phyloP scores from a whole-genome alignment of 2,797 vertebrate species.

The Otolemur crassicaudatus region DNA sequence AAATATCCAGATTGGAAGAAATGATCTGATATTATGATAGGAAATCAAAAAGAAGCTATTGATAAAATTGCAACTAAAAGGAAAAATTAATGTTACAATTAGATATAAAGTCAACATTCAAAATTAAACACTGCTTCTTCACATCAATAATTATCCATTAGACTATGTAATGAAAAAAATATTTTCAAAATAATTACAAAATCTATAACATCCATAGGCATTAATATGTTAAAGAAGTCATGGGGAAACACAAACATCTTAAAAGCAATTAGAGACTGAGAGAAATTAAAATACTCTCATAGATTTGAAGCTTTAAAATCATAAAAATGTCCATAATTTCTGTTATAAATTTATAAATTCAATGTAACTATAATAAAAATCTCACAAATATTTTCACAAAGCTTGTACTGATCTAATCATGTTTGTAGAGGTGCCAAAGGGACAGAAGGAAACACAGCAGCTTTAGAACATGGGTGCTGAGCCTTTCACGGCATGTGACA shows the following conservation, averaged over 20 bases:
- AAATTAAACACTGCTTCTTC: not conserved
- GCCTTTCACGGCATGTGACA: not conserved
- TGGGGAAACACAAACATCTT: not conserved
- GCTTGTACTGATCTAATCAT: not conserved
- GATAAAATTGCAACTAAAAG: not conserved
- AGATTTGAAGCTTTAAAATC: not conserved
- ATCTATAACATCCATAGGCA: not conserved
- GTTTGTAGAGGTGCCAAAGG: not conserved
- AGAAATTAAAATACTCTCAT: not conserved
- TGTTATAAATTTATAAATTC: not conserved
- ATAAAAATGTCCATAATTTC: not conserved
- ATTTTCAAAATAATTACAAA: not conserved
- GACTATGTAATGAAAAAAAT: not conserved
- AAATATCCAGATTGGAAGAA: not conserved
- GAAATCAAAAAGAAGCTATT: not conserved
- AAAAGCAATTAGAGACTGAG: not conserved
- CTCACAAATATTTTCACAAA: not conserved
- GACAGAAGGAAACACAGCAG: not conserved
- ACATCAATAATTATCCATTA: not conserved
- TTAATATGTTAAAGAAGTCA: not conserved
- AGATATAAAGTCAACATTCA: not conserved
- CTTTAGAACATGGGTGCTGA: not conserved
- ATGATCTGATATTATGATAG: not conserved
- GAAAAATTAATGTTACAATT: not conserved
- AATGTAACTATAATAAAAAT: not conserved